These are phyloP conservation scores for Apteryx owenii DNA, from an alignment of 2,113 vertebrate genomes.

Conservation along the genomic window DNA sequence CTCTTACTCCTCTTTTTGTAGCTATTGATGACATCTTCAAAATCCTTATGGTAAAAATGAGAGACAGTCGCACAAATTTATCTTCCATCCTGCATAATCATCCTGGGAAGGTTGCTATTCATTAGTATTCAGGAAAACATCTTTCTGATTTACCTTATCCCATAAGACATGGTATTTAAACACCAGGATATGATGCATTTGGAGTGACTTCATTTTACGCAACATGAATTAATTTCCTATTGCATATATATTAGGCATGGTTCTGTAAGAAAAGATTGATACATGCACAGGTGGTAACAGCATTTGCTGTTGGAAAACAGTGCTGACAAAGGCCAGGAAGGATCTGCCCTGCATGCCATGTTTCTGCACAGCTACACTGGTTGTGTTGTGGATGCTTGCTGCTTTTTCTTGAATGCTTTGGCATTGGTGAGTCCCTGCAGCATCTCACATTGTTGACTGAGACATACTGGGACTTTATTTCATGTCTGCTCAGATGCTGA, in stretches of 20 bases:
- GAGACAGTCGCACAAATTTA: neutral
- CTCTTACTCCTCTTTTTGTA: neutral
- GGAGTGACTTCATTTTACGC: neutral
- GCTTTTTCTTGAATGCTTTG: neutral
- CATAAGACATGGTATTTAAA: neutral
- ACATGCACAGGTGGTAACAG: neutral
- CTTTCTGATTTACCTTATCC: neutral
- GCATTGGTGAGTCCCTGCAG: neutral
- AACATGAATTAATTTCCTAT: neutral
- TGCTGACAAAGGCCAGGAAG: neutral
- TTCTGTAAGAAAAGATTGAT: neutral
- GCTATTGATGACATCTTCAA: neutral
- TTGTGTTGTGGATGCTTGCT: neutral
- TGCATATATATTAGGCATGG: neutral
- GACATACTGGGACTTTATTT: neutral
- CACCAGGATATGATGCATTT: neutral
- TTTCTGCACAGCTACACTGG: neutral
- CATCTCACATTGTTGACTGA: neutral
- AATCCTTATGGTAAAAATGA: neutral
- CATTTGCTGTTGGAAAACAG: neutral
- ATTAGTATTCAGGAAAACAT: neutral
- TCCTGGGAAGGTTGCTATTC: neutral
- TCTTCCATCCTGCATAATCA: neutral
- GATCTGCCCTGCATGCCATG: neutral
- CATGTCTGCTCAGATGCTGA: neutral